Base-by-base conservation (phyloP, 2,888 invertebrate species). In the Phaonia tiefii region DNA sequence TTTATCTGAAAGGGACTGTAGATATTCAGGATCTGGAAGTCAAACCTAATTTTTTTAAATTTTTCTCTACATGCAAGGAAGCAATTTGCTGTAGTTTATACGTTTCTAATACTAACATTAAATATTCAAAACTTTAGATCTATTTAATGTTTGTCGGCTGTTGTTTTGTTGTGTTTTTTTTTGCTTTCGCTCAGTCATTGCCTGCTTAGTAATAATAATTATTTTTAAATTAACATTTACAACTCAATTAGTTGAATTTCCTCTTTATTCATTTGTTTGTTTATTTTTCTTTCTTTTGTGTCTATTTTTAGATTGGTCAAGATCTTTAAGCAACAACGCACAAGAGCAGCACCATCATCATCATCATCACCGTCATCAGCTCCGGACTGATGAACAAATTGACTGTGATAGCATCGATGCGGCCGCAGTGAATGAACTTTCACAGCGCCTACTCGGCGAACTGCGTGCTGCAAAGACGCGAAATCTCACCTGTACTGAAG, bases 401-500 rank as follows among this genome's bases (percentile, higher is more conserved):
- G 76, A 80, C 76, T 82, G 80, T 79, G 85, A 84, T 79, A 85
- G 84, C 66, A 87, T 88, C 66, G 89, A 88, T 81, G 88, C 89
- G 79, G 87, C 85, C 67, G 88, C 90, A 17, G 88, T 90, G 75
- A 87, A 87, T 89, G 94, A 95, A 86, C 92, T 97, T 89, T 94
- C 96, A 73, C 93, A 93, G 87, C 93, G 95, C 86, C 92, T 97
- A 84, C 96, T 97, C 91, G 92, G 94, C 79, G 95, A 96, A 89
- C 91, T 97, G 84, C 92, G 96, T 79, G 94, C 94, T 83, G 97
- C 97, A 51, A 96, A 97, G 90, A 95, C 94, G 86, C 92, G 92
- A 86, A 95, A 95, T 90, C 92, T 97, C 85, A 94, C 95, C 75
- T 95, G 96, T 88, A 96, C 96, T 25, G 96, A 97, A 91, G 96